Base-by-base conservation (phyloP, 2,113 vertebrate genomes). In the Holacanthus passer region DNA sequence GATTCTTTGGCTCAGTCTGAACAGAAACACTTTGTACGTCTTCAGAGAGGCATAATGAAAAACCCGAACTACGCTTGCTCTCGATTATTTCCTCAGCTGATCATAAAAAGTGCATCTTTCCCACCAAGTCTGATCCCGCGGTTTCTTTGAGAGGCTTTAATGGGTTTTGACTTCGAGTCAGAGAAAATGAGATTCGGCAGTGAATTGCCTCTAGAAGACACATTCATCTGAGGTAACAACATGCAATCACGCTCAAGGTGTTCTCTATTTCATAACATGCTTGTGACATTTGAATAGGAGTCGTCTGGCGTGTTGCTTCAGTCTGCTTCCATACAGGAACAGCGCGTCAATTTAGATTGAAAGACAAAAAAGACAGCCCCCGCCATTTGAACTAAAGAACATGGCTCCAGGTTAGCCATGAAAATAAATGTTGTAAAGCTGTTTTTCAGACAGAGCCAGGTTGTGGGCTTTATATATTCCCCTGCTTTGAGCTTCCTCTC, bases 61-160 rank as follows among this genome's bases (percentile, higher is more conserved):
- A 89, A 65, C 11, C 14, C 58, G 73, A 80, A 88, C 58, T 78
- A 53, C 6, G 29, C 63, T 45, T 10, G 24, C 73, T 87, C 56
- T 20, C 6, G 14, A 71, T 85, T 88, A 85, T 89, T 92, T 88
- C 85, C 82, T 89, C 82, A 19, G 84, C 39, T 73, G 88, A 87
- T 85, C 82, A 82, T 88, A 85, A 84, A 88, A 82, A 76, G 37
- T 14, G 29, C 24, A 62, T 85, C 47, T 85, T 89, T 88, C 73
- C 66, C 47, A 55, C 53, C 50, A 56, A 74, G 71, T 77, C 27
- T 8, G 60, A 87, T 79, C 77, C 79, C 77, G 60, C 20, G 65
- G 48, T 59, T 85, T 82, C 55, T 77, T 53, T 29, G 0, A 47
- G 35, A 60, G 78, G 20, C 60, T 83, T 86, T 79, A 84, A 86